phyloP scores from a whole-genome alignment of 2,797 vertebrate genomes.

The Esox lucius region DNA sequence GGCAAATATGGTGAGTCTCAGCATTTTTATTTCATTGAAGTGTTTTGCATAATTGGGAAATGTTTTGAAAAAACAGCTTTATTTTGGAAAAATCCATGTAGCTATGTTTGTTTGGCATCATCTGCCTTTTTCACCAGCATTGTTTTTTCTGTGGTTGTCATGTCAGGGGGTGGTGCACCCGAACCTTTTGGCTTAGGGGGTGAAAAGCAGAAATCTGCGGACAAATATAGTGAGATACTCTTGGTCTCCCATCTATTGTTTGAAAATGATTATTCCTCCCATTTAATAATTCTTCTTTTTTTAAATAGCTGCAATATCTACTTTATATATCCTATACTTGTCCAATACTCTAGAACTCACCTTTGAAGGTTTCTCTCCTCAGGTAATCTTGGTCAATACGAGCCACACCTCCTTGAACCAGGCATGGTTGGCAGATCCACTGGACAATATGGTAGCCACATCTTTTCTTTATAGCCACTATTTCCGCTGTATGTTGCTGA shows the following conservation, averaged over 20 bases:
- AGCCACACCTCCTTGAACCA: conserved; percentile 52
- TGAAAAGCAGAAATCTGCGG: conserved; percentile 38
- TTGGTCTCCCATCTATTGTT: not conserved
- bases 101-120: not conserved
- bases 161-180: conserved; percentile 9
- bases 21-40: not conserved
- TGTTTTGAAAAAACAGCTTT: no score
- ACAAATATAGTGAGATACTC: conserved; percentile 51
- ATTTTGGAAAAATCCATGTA: no score
- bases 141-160: conserved; percentile 16
- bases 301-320: not conserved
- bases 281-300: not conserved
- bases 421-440: conserved; percentile 50
- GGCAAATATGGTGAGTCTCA: conserved; percentile 50
- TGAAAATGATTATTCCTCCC: not conserved
- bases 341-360: not conserved
- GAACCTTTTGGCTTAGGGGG: conserved; percentile 35
- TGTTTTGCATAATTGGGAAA: not conserved
- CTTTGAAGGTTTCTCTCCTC: not conserved
- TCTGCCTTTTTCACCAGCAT: not conserved
- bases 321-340: not conserved
- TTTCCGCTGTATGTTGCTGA: not conserved
- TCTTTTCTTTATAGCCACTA: not conserved
- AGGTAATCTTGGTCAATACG: conserved; percentile 49
- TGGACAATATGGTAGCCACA: conserved; percentile 30